Evolutionary conservation across 2,797 vertebrate genomes (phyloP).

Genomic region (Philypnodon macrostomus): DNA sequence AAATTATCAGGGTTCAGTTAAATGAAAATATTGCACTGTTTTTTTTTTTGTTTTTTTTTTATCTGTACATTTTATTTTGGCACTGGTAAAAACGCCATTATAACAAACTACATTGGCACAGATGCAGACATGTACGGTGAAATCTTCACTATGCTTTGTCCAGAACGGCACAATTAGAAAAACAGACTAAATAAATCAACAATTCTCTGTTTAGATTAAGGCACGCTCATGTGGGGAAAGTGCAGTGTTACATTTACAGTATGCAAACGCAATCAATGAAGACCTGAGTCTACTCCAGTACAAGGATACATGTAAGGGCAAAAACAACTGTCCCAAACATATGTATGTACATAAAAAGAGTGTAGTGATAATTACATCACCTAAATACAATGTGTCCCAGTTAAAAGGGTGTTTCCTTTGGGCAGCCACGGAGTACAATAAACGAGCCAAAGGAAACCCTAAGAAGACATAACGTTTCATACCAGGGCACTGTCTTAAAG

Average conservation of each 20-base stretch:
- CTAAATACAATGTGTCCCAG: slow-evolving; percentile 15
- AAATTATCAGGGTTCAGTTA: too few species aligned
- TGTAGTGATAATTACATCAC: slow-evolving; percentile 11
- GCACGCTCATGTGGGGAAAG: slow-evolving; percentile 33
- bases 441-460: slow-evolving; percentile 38
- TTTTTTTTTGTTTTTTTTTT: neutral
- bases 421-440: slow-evolving; percentile 12
- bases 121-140: slow-evolving; percentile 9
- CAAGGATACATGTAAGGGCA: slow-evolving; percentile 43
- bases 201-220: slow-evolving; percentile 23
- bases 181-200: slow-evolving; percentile 18
- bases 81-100: slow-evolving; percentile 26
- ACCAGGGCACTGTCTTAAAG: too few species aligned
- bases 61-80: slow-evolving; percentile 54
- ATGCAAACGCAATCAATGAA: too few species aligned
- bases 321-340: too few species aligned
- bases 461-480: too few species aligned
- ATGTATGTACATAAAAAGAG: slow-evolving; percentile 18
- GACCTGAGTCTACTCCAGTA: slow-evolving; percentile 67
- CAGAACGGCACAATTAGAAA: slow-evolving; percentile 18
- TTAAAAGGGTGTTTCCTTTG: slow-evolving; percentile 13
- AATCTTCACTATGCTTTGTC: slow-evolving; percentile 13
- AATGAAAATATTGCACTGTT: too few species aligned
- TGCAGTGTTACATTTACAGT: slow-evolving; percentile 34
- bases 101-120: slow-evolving; percentile 39